These are phyloP conservation scores for Aphaenogaster ashmeadi DNA, from an alignment of 1,140 invertebrate genomes.

Conservation along the genomic window DNA sequence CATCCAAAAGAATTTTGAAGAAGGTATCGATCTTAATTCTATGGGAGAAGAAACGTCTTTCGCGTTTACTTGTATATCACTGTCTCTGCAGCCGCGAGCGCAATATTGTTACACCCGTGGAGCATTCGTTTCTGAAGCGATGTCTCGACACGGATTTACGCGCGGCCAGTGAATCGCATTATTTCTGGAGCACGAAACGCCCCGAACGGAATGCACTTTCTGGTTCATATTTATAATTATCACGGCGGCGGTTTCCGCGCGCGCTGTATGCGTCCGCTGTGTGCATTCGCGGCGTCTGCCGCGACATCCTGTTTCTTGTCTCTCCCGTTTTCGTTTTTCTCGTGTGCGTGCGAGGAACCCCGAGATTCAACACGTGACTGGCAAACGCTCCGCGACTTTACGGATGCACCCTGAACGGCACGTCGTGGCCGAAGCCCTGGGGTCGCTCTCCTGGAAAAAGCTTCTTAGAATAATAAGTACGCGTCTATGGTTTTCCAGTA, in stretches of 20 bases:
- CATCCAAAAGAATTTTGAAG: neutral
- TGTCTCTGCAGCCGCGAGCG: neutral
- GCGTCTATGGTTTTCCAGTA: conserved; percentile 35
- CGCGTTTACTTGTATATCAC: conserved; percentile 4
- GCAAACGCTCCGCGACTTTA: conserved; percentile 69
- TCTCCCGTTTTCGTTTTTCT: conserved; percentile 65
- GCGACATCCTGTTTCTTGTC: conserved; percentile 81
- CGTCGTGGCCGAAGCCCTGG: neutral
- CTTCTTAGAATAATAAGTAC: conserved; percentile 57
- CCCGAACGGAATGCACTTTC: conserved; percentile 65
- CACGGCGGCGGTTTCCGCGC: no score
- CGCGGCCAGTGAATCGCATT: conserved; percentile 50
- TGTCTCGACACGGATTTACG: conserved; percentile 44
- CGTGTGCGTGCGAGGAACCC: conserved; percentile 12
- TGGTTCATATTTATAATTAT: conserved; percentile 76
- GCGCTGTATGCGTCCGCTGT: neutral
- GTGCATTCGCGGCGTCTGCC: conserved; percentile 61
- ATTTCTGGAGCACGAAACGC: conserved; percentile 66
- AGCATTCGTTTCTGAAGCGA: conserved; percentile 23
- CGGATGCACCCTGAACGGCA: conserved; percentile 42
- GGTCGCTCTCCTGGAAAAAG: conserved; percentile 22
- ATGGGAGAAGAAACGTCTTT: neutral
- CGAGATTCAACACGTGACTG: conserved; percentile 76
- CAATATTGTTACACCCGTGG: conserved; percentile 13
- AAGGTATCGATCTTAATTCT: conserved; percentile 16